phyloP scores from a whole-genome alignment of 2,113 vertebrate species.

The Lycaon pictus region DNA sequence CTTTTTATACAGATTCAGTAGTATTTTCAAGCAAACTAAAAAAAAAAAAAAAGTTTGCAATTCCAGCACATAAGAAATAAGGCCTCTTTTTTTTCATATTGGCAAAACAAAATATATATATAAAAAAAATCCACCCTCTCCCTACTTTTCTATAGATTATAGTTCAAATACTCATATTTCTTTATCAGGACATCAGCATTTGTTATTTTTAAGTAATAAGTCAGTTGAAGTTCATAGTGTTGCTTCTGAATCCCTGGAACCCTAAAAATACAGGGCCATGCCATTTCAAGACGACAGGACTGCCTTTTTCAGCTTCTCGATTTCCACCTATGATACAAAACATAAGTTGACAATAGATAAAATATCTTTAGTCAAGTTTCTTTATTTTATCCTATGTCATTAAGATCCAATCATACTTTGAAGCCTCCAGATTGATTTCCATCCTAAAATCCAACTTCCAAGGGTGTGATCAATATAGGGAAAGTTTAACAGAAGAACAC shows the following conservation, averaged over 20 bases:
- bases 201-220: conserved; percentile 78
- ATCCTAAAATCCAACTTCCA: conserved; percentile 45
- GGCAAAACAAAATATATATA: conserved; percentile 89
- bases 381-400: not conserved
- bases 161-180: conserved; percentile 77
- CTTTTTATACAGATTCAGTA: conserved; percentile 98
- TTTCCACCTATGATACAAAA: conserved; percentile 90
- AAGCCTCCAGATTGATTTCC: not conserved
- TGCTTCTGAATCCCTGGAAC: conserved; percentile 72
- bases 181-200: conserved; percentile 83
- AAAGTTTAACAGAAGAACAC: conserved; percentile 8
- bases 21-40: conserved; percentile 93
- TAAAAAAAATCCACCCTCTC: conserved; percentile 52
- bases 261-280: conserved; percentile 65
- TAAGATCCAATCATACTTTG: conserved; percentile 39
- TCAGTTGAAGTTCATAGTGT: conserved; percentile 78
- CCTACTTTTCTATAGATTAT: conserved; percentile 81
- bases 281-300: conserved; percentile 91
- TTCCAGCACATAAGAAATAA: conserved; percentile 96
- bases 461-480: not conserved
- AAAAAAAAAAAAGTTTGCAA: conserved; percentile 85
- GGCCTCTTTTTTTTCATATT: conserved; percentile 93
- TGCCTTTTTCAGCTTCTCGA: conserved; percentile 95
- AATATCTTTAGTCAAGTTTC: not conserved
- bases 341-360: conserved; percentile 57